These are phyloP conservation scores for Octomys mimax DNA, from an alignment of 2,797 vertebrate genomes.

Conservation along the genomic window DNA sequence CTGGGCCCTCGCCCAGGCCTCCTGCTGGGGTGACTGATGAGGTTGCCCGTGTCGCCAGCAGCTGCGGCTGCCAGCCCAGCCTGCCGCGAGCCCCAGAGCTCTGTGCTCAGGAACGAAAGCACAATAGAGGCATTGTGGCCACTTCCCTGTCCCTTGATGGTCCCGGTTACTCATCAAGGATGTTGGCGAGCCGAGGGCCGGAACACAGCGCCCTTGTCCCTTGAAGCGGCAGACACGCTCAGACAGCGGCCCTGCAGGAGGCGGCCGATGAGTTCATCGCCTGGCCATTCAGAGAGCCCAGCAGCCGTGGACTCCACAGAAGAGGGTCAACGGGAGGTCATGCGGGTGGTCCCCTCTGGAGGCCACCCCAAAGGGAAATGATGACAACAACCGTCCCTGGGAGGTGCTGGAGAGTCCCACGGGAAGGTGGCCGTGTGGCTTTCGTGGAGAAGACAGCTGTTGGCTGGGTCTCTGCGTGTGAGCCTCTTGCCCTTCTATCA, in stretches of 20 bases:
- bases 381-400: background rate
- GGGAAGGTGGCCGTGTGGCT: background rate
- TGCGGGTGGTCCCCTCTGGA: background rate
- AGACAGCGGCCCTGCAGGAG: conserved; percentile 51
- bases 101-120: background rate
- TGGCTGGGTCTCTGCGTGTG: rapidly evolving
- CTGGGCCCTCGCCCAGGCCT: background rate
- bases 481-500: background rate
- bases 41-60: background rate
- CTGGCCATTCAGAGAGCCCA: background rate
- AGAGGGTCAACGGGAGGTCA: conserved; percentile 70
- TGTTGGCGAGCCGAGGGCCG: conserved; percentile 28
- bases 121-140: conserved; percentile 74
- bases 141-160: conserved; percentile 16
- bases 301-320: background rate
- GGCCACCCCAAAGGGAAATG: background rate
- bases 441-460: background rate
- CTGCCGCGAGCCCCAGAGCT: background rate
- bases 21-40: background rate
- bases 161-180: conserved; percentile 70
- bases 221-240: conserved; percentile 49
- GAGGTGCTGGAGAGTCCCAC: background rate
- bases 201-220: conserved; percentile 75
- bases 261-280: conserved; percentile 53
- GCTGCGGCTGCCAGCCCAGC: conserved; percentile 30